Conservation (phyloP, 2,888 invertebrate species). For the Drosophila borborema region DNA sequence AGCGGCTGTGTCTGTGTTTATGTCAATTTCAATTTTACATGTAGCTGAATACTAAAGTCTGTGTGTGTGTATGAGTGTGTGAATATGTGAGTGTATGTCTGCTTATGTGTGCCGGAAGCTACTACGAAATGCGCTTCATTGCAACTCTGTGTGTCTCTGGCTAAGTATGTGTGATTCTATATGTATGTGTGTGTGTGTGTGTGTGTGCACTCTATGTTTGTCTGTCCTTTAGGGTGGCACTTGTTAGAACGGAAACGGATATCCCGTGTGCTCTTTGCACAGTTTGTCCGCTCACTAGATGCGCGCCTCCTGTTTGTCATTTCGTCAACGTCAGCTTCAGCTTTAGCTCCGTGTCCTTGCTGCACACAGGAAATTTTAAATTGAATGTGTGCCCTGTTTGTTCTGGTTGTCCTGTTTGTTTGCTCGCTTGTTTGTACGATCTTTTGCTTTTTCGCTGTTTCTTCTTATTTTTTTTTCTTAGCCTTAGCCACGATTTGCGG, state of each 20-base stretch:
- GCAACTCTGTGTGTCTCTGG: slow-evolving; percentile 44
- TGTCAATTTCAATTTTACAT: slow-evolving; percentile 77
- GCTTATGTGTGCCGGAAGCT: slow-evolving; percentile 54
- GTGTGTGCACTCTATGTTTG: slow-evolving; percentile 11
- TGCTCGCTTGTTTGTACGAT: slow-evolving; percentile 28
- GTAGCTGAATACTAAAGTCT: slow-evolving; percentile 11
- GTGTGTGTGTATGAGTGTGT: slow-evolving; percentile 11
- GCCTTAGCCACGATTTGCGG: slow-evolving; percentile 42
- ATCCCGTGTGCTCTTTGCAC: slow-evolving; percentile 72
- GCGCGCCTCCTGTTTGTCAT: slow-evolving; percentile 68
- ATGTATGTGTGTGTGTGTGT: slow-evolving; percentile 24
- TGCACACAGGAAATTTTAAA: slow-evolving; percentile 71
- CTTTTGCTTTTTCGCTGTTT: neutral
- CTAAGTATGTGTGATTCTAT: slow-evolving; percentile 6
- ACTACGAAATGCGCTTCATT: slow-evolving; percentile 76
- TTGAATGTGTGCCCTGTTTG: slow-evolving; percentile 62
- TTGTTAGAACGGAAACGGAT: slow-evolving; percentile 77
- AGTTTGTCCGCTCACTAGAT: slow-evolving; percentile 41
- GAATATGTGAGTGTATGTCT: slow-evolving; percentile 17
- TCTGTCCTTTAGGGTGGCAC: slow-evolving; percentile 50
- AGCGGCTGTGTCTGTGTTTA: slow-evolving; percentile 58
- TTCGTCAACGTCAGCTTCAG: slow-evolving; percentile 23
- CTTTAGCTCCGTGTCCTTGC: slow-evolving; percentile 23
- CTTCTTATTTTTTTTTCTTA: slow-evolving; percentile 9
- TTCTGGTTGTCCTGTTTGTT: slow-evolving; percentile 27